A percentile compares a stretch with the other conserved stretches of the same genome.
These are phyloP conservation scores for Hydrolagus colliei DNA, from an alignment of 2,797 vertebrate genomes.

Conservation along the genomic window DNA sequence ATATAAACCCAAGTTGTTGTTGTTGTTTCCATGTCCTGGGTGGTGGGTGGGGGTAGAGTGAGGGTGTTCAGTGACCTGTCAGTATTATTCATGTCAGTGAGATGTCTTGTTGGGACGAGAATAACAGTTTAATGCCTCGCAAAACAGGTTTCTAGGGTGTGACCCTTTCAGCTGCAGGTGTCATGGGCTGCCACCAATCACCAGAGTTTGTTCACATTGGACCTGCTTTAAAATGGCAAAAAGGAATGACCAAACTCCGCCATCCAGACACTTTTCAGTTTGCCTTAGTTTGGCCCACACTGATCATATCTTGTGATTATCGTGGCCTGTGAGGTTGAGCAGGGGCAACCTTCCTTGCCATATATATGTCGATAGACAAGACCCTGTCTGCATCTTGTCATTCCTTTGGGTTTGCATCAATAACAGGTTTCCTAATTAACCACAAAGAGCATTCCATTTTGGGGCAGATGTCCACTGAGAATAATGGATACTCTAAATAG, in stretches of 20 bases:
- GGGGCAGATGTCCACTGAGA: constrained; percentile 19
- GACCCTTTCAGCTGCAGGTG: not conserved
- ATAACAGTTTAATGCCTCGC: too few species aligned
- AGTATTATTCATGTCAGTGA: too few species aligned
- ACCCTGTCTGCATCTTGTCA: constrained; percentile 28
- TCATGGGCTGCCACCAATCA: not conserved
- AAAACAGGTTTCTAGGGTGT: not conserved
- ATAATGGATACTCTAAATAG: constrained; percentile 19
- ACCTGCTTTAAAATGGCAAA: too few species aligned
- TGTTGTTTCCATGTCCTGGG: too few species aligned
- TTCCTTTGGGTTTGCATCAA: constrained; percentile 28
- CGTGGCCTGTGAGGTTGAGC: constrained; percentile 9
- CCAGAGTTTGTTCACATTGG: constrained; percentile 11
- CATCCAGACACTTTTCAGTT: not conserved
- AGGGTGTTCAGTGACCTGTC: too few species aligned
- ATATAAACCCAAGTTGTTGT: too few species aligned
- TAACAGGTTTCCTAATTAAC: constrained; percentile 31
- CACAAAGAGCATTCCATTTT: constrained; percentile 26
- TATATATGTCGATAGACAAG: constrained; percentile 22
- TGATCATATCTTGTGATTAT: constrained; percentile 23
- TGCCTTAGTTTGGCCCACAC: constrained; percentile 5
- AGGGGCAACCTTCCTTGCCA: constrained; percentile 19
- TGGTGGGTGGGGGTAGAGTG: too few species aligned
- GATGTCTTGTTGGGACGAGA: too few species aligned
- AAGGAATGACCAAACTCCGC: not conserved